phyloP scores from a whole-genome alignment of 1,140 invertebrate species.

The Prorops nasuta region DNA sequence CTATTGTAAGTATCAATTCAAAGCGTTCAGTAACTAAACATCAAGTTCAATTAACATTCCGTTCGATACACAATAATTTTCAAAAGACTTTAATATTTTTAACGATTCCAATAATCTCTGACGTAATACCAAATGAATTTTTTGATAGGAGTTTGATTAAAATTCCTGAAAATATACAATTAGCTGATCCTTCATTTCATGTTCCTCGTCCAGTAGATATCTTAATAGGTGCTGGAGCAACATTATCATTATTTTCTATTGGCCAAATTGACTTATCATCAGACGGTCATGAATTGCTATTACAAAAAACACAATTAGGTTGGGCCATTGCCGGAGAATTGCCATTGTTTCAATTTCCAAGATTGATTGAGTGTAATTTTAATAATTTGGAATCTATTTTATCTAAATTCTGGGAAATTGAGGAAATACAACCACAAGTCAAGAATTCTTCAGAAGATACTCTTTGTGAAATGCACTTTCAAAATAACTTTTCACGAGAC shows the following conservation, averaged over 20 bases:
- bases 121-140: not conserved
- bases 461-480: conserved; percentile 26
- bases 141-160: conserved; percentile 1
- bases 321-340: conserved; percentile 22
- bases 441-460: conserved; percentile 1
- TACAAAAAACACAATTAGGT: conserved; percentile 35
- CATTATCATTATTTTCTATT: conserved; percentile 25
- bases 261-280: conserved; percentile 27
- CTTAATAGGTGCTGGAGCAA: conserved; percentile 26
- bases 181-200: conserved; percentile 35
- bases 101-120: conserved; percentile 10
- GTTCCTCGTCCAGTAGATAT: conserved; percentile 25
- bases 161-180: conserved; percentile 6
- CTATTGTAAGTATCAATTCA: not conserved
- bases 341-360: not conserved
- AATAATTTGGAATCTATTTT: conserved; percentile 1
- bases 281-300: conserved; percentile 14
- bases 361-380: not conserved
- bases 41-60: not conserved
- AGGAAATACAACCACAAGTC: conserved; percentile 18
- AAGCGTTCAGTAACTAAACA: not conserved
- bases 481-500: conserved; percentile 7
- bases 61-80: conserved; percentile 4
- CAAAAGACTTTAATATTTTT: conserved; percentile 11
- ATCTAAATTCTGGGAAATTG: conserved; percentile 36